These are phyloP conservation scores for Phataginus tricuspis DNA, from an alignment of 2,797 vertebrate genomes.

Conservation along the genomic window DNA sequence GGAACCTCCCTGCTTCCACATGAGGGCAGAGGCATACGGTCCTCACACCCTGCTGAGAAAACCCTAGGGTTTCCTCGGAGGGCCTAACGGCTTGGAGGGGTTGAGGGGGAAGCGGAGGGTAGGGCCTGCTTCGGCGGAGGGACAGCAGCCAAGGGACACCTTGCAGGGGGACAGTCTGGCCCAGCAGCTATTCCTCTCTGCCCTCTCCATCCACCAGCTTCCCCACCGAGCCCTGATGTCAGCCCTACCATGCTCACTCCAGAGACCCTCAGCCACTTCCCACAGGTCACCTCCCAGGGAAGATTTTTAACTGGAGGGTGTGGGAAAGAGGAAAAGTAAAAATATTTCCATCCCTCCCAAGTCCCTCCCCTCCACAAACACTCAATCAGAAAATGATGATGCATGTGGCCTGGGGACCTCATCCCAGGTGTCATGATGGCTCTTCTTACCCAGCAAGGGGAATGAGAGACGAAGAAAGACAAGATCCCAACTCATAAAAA, in stretches of 20 bases:
- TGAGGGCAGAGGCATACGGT: neutral
- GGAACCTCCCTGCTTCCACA: neutral
- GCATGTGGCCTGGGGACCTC: neutral
- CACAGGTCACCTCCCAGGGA: constrained; percentile 25
- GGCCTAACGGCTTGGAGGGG: neutral
- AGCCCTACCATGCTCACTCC: neutral
- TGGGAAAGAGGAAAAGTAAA: constrained; percentile 60
- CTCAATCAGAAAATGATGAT: neutral
- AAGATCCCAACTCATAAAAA: constrained; percentile 44
- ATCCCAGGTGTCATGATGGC: neutral
- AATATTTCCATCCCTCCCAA: neutral
- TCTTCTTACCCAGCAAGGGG: neutral
- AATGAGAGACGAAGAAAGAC: neutral
- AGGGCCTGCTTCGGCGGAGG: neutral
- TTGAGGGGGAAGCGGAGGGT: neutral
- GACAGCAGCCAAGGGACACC: neutral
- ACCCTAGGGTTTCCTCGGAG: neutral
- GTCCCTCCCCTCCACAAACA: neutral
- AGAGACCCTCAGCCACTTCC: neutral
- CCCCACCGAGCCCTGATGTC: neutral
- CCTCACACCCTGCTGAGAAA: neutral
- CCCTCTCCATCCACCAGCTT: neutral
- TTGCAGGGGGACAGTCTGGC: neutral
- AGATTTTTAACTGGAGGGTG: neutral
- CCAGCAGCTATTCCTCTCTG: neutral